Evolutionary conservation across 2,888 invertebrate species (phyloP).

Genomic region (Drosophila sordidula): DNA sequence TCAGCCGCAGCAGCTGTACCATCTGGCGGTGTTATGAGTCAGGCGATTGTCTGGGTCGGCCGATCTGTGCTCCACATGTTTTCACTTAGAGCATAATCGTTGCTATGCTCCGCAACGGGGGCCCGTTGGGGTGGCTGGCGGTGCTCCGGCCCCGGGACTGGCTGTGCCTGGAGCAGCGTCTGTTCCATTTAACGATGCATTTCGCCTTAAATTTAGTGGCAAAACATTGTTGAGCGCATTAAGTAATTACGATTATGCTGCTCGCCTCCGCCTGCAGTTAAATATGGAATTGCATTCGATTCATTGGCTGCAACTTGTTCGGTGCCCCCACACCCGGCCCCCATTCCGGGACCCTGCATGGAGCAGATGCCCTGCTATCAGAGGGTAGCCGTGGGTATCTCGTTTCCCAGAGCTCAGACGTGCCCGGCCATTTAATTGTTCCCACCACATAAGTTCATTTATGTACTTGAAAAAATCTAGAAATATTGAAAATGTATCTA

Average conservation of each 20-base stretch:
- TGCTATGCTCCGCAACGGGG: slow-evolving; percentile 24
- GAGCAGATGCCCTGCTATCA: not conserved
- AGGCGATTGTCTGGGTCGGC: slow-evolving; percentile 28
- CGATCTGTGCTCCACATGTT: slow-evolving; percentile 64
- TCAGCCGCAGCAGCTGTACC: slow-evolving; percentile 46
- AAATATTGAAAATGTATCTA: slow-evolving; percentile 13
- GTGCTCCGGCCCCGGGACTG: not conserved
- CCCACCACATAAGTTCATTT: slow-evolving; percentile 40
- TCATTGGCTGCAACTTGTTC: slow-evolving; percentile 48
- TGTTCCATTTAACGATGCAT: slow-evolving; percentile 60
- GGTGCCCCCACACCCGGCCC: not conserved
- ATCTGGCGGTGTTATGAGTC: slow-evolving; percentile 67
- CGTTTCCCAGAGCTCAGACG: not conserved
- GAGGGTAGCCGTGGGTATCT: too few relatives aligned
- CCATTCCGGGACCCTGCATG: too few relatives aligned
- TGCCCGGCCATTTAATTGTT: slow-evolving; percentile 29
- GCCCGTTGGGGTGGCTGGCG: slow-evolving; percentile 2
- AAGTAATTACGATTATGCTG: slow-evolving; percentile 65
- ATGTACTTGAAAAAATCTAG: slow-evolving; percentile 14
- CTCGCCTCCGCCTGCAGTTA: slow-evolving; percentile 21
- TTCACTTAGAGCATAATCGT: slow-evolving; percentile 65
- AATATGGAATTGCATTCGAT: slow-evolving; percentile 49
- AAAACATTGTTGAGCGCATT: slow-evolving; percentile 69
- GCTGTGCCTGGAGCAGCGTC: slow-evolving; percentile 15
- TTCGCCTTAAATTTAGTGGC: slow-evolving; percentile 68